phyloP scores from a whole-genome alignment of 1,140 invertebrate species.

The Drosophila tropicalis region DNA sequence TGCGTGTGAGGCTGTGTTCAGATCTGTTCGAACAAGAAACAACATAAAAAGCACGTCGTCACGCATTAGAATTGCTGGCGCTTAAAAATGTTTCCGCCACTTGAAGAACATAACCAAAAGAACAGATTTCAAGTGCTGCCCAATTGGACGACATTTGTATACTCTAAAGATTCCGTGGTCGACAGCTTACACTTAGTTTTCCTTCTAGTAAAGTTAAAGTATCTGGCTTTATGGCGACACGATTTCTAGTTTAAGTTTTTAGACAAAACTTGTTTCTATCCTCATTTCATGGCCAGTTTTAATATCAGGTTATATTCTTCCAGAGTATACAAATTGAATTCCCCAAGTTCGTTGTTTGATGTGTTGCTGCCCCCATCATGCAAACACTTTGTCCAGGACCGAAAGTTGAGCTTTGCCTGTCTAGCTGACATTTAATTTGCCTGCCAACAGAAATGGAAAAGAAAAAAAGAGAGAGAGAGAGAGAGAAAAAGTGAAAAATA shows the following conservation, averaged over 20 bases:
- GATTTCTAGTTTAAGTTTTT: too few species aligned
- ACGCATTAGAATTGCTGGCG: conserved; percentile 10
- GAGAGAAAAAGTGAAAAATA: not conserved
- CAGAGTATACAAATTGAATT: too few species aligned
- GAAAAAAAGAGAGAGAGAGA: not conserved
- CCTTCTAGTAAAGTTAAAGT: too few species aligned
- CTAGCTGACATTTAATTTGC: conserved; percentile 4
- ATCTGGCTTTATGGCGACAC: too few species aligned
- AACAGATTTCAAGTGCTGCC: not conserved
- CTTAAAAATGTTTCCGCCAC: conserved; percentile 12
- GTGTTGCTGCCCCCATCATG: not conserved
- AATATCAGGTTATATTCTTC: too few species aligned
- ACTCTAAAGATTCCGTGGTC: not conserved
- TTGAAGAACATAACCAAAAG: not conserved
- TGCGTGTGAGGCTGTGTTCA: conserved; percentile 1
- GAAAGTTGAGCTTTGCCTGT: not conserved
- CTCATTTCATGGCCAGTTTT: not conserved
- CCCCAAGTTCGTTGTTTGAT: not conserved
- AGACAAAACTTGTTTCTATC: not conserved
- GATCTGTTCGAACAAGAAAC: conserved; percentile 15
- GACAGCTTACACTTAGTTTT: too few species aligned
- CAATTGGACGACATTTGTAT: not conserved
- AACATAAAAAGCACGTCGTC: conserved; percentile 5
- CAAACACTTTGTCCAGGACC: not conserved
- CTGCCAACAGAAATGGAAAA: not conserved